These are phyloP conservation scores for Hippocampus zosterae DNA, from an alignment of 2,113 vertebrate species.

Conservation along the genomic window DNA sequence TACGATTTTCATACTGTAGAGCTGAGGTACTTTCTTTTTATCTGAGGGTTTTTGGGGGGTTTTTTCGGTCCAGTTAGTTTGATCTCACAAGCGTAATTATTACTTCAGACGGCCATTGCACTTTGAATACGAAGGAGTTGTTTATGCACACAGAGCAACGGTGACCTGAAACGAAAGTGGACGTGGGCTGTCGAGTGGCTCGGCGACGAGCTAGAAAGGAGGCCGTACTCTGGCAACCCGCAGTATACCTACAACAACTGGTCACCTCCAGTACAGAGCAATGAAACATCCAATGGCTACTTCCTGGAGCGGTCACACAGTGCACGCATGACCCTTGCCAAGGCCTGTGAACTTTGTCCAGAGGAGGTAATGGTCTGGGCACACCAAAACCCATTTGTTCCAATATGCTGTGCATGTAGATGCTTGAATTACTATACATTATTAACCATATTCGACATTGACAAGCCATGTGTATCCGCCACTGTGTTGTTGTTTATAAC, in stretches of 20 bases:
- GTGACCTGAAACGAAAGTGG: constrained; percentile 98
- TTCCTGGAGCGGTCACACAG: constrained; percentile 98
- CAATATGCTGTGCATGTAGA: neutral
- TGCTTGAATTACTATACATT: no score
- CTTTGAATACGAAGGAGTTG: neutral
- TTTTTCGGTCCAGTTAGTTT: no score
- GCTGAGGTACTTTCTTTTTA: no score
- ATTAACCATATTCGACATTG: no score
- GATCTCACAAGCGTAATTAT: no score
- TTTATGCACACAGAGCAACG: constrained; percentile 81
- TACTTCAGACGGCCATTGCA: no score
- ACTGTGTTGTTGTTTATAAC: no score
- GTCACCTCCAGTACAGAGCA: constrained; percentile 98
- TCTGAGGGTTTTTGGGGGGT: no score
- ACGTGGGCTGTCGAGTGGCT: constrained; percentile 99
- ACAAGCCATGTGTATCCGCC: no score
- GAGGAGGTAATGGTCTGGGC: constrained; percentile 83
- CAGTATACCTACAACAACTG: constrained; percentile 99
- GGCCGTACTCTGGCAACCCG: constrained; percentile 94
- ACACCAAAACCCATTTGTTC: neutral
- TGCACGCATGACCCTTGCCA: constrained; percentile 97
- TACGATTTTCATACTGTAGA: no score
- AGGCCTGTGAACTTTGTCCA: constrained; percentile 98
- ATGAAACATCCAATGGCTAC: constrained; percentile 98
- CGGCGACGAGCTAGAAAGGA: constrained; percentile 93